Percentiles rank a stretch among this genome's conserved stretches.
Evolutionary conservation across 2,113 vertebrate species (phyloP).

Genomic region (Misgurnus mizolepis): DNA sequence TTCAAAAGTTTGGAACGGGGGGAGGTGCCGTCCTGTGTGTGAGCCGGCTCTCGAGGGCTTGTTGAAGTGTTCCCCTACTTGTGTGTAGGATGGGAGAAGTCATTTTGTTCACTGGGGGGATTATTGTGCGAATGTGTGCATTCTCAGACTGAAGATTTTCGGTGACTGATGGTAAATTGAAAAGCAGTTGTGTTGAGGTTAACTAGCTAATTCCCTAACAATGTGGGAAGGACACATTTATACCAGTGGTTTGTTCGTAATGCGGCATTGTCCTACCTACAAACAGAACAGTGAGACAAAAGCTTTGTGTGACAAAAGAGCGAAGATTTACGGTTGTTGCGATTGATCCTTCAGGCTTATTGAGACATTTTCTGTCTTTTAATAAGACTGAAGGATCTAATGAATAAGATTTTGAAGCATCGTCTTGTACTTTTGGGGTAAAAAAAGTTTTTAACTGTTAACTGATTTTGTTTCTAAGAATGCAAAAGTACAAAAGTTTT

Average conservation of each 20-base stretch:
- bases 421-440: too few species aligned
- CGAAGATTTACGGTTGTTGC: conserved; percentile 18
- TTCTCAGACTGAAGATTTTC: conserved; percentile 63
- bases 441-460: too few species aligned
- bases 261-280: conserved; percentile 53
- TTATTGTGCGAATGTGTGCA: conserved; percentile 28
- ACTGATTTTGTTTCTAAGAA: too few species aligned
- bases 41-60: conserved; percentile 67
- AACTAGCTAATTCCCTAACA: conserved; percentile 74
- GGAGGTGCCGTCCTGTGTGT: conserved; percentile 64
- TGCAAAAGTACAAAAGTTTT: too few species aligned
- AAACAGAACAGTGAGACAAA: conserved; percentile 8
- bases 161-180: conserved; percentile 72
- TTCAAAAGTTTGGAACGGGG: conserved; percentile 73
- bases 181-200: conserved; percentile 75
- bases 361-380: not conserved
- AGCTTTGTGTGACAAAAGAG: conserved; percentile 10
- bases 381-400: not conserved
- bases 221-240: conserved; percentile 65
- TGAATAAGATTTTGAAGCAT: not conserved
- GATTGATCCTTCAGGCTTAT: conserved; percentile 18
- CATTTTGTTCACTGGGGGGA: conserved; percentile 68
- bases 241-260: conserved; percentile 60
- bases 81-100: conserved; percentile 68
- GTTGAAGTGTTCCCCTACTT: conserved; percentile 65